Evolutionary conservation across 2,797 vertebrate genomes (phyloP).

Genomic region (Scolopax rusticola): DNA sequence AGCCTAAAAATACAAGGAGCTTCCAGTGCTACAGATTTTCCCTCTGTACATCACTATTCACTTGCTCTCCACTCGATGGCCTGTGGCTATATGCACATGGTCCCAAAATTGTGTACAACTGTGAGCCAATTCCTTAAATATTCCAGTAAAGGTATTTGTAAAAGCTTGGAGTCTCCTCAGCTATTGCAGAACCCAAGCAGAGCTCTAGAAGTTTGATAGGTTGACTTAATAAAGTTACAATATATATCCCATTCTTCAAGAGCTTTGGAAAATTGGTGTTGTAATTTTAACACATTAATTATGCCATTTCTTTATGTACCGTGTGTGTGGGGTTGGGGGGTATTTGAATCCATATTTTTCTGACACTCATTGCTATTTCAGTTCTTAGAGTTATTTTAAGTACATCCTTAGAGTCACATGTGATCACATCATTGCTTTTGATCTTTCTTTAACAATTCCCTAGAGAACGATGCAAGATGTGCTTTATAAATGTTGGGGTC

Average conservation of each 20-base stretch:
- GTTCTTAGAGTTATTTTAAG: background rate
- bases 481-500: background rate
- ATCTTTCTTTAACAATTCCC: background rate
- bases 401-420: background rate
- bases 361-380: background rate
- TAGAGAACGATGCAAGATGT: background rate
- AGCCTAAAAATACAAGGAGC: conserved; percentile 2
- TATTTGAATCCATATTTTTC: background rate
- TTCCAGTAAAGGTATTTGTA: background rate
- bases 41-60: rapidly evolving
- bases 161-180: background rate
- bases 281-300: background rate
- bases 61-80: background rate
- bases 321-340: rapidly evolving
- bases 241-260: background rate
- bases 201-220: background rate
- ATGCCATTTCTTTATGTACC: background rate
- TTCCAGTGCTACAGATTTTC: background rate
- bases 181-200: background rate
- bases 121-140: background rate
- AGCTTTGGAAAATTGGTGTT: background rate
- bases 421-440: background rate
- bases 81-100: rapidly evolving
- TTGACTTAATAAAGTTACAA: background rate
- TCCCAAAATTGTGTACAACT: rapidly evolving